These are phyloP conservation scores for Trachelipus rathkii DNA, from an alignment of 1,140 invertebrate species.

Conservation along the genomic window DNA sequence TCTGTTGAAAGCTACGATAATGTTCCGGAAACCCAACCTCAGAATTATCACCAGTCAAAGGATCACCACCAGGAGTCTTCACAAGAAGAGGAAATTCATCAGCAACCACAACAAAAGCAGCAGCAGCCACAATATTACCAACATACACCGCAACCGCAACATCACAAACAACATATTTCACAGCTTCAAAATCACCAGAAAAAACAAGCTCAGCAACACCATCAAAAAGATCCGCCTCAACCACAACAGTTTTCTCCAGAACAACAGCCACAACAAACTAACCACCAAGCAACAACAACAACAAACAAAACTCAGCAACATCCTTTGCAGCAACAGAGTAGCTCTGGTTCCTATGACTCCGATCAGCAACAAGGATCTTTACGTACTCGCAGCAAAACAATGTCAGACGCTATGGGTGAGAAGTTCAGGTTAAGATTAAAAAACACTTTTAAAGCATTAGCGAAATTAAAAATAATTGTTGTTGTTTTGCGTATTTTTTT, in stretches of 20 bases:
- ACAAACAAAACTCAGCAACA: background rate
- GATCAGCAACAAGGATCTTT: slow-evolving; percentile 53
- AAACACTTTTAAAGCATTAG: slow-evolving; percentile 34
- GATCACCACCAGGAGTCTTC: background rate
- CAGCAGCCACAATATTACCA: slow-evolving; percentile 1
- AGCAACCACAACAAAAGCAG: background rate
- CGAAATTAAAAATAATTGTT: slow-evolving; percentile 18
- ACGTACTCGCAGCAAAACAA: slow-evolving; percentile 79
- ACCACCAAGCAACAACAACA: background rate
- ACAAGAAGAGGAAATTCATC: background rate
- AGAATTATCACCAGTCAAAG: slow-evolving; percentile 1
- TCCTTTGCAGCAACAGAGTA: slow-evolving; percentile 47
- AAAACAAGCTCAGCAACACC: background rate
- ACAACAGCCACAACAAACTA: background rate
- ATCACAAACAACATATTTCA: background rate
- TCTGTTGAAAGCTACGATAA: slow-evolving; percentile 57
- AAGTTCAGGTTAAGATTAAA: slow-evolving; percentile 37
- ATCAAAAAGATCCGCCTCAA: background rate
- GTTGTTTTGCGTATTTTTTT: background rate
- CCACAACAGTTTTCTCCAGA: background rate
- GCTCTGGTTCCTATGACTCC: background rate
- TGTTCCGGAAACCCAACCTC: slow-evolving; percentile 41
- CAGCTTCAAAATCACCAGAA: background rate
- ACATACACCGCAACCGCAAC: background rate
- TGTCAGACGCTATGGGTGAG: slow-evolving; percentile 71